Conservation (phyloP, 2,113 vertebrate species). For the Pelmatolapia mariae region DNA sequence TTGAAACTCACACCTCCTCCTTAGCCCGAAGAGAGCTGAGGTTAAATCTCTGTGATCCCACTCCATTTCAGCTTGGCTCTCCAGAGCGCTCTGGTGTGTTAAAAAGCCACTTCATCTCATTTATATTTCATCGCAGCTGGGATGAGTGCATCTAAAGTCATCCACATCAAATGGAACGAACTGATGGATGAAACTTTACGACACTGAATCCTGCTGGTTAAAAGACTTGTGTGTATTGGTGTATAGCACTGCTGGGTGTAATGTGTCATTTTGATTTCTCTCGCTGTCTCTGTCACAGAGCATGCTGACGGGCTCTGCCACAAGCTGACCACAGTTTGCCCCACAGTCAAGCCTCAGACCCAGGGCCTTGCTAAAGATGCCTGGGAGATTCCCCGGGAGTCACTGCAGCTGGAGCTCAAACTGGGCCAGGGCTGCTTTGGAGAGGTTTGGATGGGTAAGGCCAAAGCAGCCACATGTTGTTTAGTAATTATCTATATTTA, state of each 20-base stretch:
- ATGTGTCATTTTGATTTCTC: not conserved
- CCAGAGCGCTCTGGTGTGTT: not conserved
- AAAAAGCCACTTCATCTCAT: slow-evolving; percentile 27
- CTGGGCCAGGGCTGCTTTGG: slow-evolving; percentile 98
- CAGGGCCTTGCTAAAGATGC: slow-evolving; percentile 97
- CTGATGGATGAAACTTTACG: slow-evolving; percentile 9
- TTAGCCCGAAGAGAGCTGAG: not conserved
- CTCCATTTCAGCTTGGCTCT: slow-evolving; percentile 4
- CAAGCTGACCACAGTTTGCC: slow-evolving; percentile 92
- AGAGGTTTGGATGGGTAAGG: slow-evolving; percentile 96
- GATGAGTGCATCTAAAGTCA: slow-evolving; percentile 3
- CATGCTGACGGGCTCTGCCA: slow-evolving; percentile 96
- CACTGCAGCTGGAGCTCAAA: slow-evolving; percentile 91
- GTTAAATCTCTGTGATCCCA: slow-evolving; percentile 18
- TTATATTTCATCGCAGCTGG: slow-evolving; percentile 32
- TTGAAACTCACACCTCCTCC: not conserved
- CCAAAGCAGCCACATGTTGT: not conserved
- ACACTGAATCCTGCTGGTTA: not conserved
- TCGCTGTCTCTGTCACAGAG: slow-evolving; percentile 68
- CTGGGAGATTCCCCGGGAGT: slow-evolving; percentile 98
- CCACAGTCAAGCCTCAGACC: slow-evolving; percentile 97
- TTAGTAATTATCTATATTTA: not conserved
- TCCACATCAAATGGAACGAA: slow-evolving; percentile 12
- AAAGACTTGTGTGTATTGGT: not conserved
- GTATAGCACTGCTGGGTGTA: not conserved